A percentile compares a stretch with the other conserved stretches of the same genome.
These are phyloP conservation scores for Stramonita haemastoma DNA, from an alignment of 2,888 invertebrate genomes.

Conservation along the genomic window DNA sequence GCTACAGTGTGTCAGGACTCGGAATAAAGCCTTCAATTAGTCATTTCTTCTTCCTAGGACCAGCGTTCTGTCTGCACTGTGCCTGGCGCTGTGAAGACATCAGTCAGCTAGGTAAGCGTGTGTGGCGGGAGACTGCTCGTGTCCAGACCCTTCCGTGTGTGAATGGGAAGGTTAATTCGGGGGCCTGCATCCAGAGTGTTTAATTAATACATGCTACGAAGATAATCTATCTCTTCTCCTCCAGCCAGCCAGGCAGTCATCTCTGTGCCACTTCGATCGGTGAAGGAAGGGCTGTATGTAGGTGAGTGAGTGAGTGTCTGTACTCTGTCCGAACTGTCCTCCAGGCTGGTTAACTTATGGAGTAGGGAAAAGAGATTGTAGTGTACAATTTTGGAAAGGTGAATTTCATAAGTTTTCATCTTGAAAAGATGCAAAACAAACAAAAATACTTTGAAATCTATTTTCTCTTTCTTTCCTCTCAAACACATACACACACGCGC, in stretches of 20 bases:
- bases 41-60: neutral
- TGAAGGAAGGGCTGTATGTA: too few relatives aligned
- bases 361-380: too few relatives aligned
- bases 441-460: too few relatives aligned
- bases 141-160: neutral
- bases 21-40: constrained; percentile 5
- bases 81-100: neutral
- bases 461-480: too few relatives aligned
- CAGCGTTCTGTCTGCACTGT: neutral
- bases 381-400: too few relatives aligned
- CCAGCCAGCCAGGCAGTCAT: too few relatives aligned
- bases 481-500: neutral
- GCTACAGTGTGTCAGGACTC: neutral
- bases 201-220: neutral
- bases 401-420: too few relatives aligned
- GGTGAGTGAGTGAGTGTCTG: too few relatives aligned
- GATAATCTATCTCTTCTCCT: neutral
- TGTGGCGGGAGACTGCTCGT: neutral
- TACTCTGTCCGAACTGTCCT: too few relatives aligned
- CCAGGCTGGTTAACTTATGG: too few relatives aligned
- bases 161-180: neutral
- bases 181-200: neutral
- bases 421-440: too few relatives aligned
- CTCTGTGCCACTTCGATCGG: too few relatives aligned
- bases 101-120: neutral